Evolutionary conservation across 2,113 vertebrate species (phyloP).

Genomic region (Xiphophorus hellerii): DNA sequence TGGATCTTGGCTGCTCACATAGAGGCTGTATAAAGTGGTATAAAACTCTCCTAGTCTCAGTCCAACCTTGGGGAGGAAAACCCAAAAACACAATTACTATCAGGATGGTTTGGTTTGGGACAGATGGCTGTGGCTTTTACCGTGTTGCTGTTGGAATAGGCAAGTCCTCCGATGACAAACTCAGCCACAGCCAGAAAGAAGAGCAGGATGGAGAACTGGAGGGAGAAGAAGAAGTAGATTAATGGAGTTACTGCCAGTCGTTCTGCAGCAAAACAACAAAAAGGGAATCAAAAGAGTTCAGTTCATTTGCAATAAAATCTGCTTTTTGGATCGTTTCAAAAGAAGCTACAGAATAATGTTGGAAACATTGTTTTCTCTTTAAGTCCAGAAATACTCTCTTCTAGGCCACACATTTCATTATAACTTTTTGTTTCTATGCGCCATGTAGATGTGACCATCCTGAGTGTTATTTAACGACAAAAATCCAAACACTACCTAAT

Average conservation of each 20-base stretch:
- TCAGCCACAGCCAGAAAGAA: constrained; percentile 12
- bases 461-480: too few species aligned
- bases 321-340: too few species aligned
- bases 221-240: not conserved
- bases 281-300: not conserved
- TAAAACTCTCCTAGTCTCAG: constrained; percentile 6
- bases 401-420: too few species aligned
- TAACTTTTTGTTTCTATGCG: too few species aligned
- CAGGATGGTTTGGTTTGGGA: not conserved
- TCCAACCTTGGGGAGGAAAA: constrained; percentile 48
- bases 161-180: constrained; percentile 37
- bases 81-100: not conserved
- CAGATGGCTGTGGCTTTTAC: constrained; percentile 28
- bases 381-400: too few species aligned
- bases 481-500: too few species aligned
- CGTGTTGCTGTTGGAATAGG: not conserved
- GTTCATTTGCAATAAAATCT: not conserved
- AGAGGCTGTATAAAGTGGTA: constrained; percentile 42
- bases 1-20: constrained; percentile 1
- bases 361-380: too few species aligned
- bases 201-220: constrained; percentile 58
- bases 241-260: not conserved
- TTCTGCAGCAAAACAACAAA: not conserved
- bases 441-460: too few species aligned
- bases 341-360: too few species aligned